Percentiles rank a stretch among this genome's conserved stretches.
Conservation (phyloP, 2,113 vertebrate species). For the Gymnogyps californianus region DNA sequence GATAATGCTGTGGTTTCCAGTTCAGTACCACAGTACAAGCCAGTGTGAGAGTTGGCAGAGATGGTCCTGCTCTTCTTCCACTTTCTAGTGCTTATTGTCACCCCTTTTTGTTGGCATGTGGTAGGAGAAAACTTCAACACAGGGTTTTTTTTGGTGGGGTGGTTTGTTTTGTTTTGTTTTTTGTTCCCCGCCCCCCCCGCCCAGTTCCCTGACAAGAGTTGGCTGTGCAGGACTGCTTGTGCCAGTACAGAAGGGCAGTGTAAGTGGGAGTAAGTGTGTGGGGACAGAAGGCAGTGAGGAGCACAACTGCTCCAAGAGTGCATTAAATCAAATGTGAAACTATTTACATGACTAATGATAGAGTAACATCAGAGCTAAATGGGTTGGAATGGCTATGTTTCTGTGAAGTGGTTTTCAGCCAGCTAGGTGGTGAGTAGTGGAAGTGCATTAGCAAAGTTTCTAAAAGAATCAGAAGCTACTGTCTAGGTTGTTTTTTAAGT, state of each 20-base stretch:
- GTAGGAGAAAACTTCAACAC: background rate
- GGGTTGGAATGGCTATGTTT: background rate
- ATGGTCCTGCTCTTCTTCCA: background rate
- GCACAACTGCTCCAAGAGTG: background rate
- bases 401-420: background rate
- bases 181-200: no score
- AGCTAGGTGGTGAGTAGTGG: background rate
- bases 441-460: background rate
- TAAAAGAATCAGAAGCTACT: background rate
- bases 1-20: background rate
- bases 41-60: background rate
- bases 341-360: fast-evolving
- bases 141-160: no score
- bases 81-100: background rate
- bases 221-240: background rate
- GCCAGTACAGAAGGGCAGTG: background rate
- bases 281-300: background rate
- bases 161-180: no score
- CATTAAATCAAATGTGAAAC: background rate
- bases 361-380: background rate
- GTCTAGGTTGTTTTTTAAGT: background rate
- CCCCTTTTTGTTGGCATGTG: background rate
- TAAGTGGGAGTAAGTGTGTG: background rate
- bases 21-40: background rate
- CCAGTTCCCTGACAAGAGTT: background rate